Evolutionary conservation across 2,888 invertebrate species (phyloP).

Genomic region (Hedychridium roseum): DNA sequence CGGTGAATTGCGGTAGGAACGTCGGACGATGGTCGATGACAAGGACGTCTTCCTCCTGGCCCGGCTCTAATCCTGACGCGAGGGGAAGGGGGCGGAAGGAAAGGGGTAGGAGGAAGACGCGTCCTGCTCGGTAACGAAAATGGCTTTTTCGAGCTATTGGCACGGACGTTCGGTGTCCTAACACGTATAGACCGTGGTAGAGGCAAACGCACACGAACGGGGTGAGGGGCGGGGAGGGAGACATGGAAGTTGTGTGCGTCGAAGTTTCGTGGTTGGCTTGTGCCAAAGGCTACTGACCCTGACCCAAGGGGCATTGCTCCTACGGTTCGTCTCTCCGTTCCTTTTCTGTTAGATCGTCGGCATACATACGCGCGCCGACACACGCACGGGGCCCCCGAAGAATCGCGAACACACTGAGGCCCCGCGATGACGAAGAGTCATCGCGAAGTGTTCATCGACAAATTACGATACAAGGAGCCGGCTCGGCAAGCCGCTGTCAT

Average conservation of each 20-base stretch:
- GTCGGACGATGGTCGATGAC: no score
- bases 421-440: conserved; percentile 38
- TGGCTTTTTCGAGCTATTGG: conserved; percentile 21
- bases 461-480: conserved; percentile 3
- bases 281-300: conserved; percentile 63
- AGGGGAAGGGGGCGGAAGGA: background rate
- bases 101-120: conserved; percentile 2
- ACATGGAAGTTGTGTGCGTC: conserved; percentile 3
- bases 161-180: conserved; percentile 22
- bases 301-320: conserved; percentile 62
- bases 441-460: conserved; percentile 19
- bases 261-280: conserved; percentile 35
- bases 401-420: conserved; percentile 43
- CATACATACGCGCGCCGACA: no score
- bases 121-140: no score
- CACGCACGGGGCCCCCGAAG: no score
- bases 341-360: conserved; percentile 58
- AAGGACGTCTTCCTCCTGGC: background rate
- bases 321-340: conserved; percentile 53
- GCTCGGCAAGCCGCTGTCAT: no score
- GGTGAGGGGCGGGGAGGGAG: background rate
- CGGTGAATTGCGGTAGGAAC: no score
- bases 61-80: background rate
- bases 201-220: background rate
- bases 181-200: background rate